Conservation (phyloP, 2,113 vertebrate genomes). For the Reinhardtius hippoglossoides region DNA sequence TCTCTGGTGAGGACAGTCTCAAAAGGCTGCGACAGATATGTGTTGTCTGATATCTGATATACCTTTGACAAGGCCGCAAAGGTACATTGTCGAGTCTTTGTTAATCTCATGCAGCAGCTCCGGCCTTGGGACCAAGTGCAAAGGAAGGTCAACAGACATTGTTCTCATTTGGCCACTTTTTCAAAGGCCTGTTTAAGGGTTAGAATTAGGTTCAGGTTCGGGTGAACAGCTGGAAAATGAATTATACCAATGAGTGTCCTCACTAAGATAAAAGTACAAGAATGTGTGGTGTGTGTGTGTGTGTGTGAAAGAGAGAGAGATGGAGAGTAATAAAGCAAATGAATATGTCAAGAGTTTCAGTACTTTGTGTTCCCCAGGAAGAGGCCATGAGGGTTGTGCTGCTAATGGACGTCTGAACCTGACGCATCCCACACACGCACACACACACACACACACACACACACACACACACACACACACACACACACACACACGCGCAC, state of each 20-base stretch:
- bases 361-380: constrained; percentile 24
- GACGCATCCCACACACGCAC: neutral
- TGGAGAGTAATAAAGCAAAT: constrained; percentile 19
- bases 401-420: constrained; percentile 42
- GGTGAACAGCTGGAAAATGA: too few relatives aligned
- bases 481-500: too few relatives aligned
- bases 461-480: too few relatives aligned
- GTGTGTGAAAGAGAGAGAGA: neutral
- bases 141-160: neutral
- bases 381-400: constrained; percentile 12
- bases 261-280: too few relatives aligned
- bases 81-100: constrained; percentile 10
- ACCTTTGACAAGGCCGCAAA: constrained; percentile 7
- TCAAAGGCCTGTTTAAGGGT: too few relatives aligned
- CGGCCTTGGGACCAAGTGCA: constrained; percentile 4
- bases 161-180: neutral
- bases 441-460: neutral
- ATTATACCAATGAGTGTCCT: too few relatives aligned
- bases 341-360: neutral
- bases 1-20: neutral
- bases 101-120: constrained; percentile 24
- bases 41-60: neutral
- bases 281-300: neutral
- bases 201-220: too few relatives aligned
- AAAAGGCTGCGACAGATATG: neutral